A percentile compares a stretch with the other conserved stretches of the same genome.
Evolutionary conservation across 1,140 invertebrate genomes (phyloP).

Genomic region (Drosophila parabipectinata): DNA sequence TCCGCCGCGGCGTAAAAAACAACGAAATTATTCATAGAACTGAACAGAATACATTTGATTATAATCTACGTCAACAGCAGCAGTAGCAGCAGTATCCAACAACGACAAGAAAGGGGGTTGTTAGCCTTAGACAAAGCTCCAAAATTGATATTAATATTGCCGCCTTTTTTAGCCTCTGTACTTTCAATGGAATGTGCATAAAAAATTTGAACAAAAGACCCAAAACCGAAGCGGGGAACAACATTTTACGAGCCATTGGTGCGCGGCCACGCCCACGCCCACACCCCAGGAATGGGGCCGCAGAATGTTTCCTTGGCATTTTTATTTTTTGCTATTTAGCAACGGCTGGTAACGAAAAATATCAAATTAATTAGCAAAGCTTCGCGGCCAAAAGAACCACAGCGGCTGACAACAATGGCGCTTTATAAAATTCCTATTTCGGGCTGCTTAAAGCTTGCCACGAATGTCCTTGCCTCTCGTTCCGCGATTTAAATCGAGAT

Average conservation of each 20-base stretch:
- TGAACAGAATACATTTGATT: constrained; percentile 56
- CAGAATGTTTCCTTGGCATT: constrained; percentile 52
- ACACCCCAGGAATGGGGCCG: constrained; percentile 16
- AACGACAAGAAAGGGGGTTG: constrained; percentile 36
- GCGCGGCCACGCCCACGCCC: constrained; percentile 35
- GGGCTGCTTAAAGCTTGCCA: constrained; percentile 7
- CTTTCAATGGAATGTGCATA: constrained; percentile 61
- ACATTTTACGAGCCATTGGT: constrained; percentile 62
- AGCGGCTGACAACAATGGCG: constrained; percentile 27
- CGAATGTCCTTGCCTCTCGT: constrained; percentile 8
- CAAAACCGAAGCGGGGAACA: constrained; percentile 38
- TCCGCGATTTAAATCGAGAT: constrained; percentile 5
- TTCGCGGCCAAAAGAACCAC: constrained; percentile 40
- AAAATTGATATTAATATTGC: constrained; percentile 80
- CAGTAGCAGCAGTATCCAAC: constrained; percentile 24
- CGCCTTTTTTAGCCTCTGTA: constrained; percentile 32
- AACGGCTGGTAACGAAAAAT: constrained; percentile 44
- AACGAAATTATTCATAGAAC: constrained; percentile 35
- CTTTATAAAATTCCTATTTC: constrained; percentile 50
- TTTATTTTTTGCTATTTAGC: constrained; percentile 57
- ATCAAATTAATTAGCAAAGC: constrained; percentile 74
- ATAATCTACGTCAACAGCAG: constrained; percentile 64
- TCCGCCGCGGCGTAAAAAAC: constrained; percentile 23
- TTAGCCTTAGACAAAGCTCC: constrained; percentile 70
- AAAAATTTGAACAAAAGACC: constrained; percentile 59